These are phyloP conservation scores for Corythaixoides concolor DNA, from an alignment of 2,113 vertebrate genomes.

Conservation along the genomic window DNA sequence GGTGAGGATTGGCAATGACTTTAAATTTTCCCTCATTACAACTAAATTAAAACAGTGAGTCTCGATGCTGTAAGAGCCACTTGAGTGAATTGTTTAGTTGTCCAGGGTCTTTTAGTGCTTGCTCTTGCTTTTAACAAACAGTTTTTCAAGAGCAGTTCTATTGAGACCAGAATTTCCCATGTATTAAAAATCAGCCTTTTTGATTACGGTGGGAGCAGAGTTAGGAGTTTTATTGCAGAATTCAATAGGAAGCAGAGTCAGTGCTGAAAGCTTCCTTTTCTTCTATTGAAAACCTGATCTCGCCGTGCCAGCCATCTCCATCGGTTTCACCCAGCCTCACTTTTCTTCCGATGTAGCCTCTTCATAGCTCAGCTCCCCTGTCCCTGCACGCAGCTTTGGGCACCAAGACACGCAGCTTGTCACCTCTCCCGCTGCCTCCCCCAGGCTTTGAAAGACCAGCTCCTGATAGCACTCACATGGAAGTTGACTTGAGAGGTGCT, in stretches of 20 bases:
- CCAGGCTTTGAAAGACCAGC: not conserved
- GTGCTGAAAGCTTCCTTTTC: not conserved
- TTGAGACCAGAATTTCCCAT: not conserved
- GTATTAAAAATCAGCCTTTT: not conserved
- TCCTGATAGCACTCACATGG: not conserved
- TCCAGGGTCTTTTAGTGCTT: not conserved
- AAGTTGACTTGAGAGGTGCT: not conserved
- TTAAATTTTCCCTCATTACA: not conserved
- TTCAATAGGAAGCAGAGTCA: not conserved
- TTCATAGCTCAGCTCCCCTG: not conserved
- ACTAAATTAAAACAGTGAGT: not conserved
- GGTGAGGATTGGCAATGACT: not conserved
- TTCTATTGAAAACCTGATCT: not conserved
- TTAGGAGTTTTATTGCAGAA: not conserved
- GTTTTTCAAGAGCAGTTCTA: not conserved
- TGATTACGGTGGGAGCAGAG: not conserved
- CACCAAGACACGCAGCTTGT: fast-evolving
- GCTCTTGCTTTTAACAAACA: not conserved
- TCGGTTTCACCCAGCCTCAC: not conserved
- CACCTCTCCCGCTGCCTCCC: not conserved
- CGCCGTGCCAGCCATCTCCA: not conserved
- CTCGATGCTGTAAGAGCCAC: not conserved
- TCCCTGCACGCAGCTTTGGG: fast-evolving
- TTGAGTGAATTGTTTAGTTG: not conserved
- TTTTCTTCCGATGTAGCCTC: not conserved